phyloP scores from a whole-genome alignment of 2,888 invertebrate species.

The Acanthosepion lycidas region DNA sequence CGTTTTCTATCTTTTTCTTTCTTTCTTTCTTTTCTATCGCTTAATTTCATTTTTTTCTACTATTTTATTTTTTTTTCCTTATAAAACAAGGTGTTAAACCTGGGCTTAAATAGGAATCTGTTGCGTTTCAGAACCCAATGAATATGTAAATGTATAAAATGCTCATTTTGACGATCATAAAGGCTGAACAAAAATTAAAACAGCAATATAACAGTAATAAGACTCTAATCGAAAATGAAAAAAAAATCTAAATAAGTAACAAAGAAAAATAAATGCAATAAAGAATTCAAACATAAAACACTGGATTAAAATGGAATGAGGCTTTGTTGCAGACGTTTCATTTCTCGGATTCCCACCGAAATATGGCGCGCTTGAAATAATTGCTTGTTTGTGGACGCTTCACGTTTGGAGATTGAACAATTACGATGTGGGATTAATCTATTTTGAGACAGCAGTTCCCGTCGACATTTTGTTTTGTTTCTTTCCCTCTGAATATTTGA shows the following conservation, averaged over 20 bases:
- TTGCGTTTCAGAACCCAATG: not conserved
- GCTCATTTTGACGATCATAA: not conserved
- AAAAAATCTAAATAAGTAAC: not conserved
- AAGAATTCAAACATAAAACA: not conserved
- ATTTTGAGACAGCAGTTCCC: slow-evolving; percentile 33
- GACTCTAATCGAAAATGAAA: not conserved
- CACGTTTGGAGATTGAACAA: not conserved
- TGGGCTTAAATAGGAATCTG: slow-evolving; percentile 11
- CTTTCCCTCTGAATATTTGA: not conserved
- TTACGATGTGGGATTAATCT: slow-evolving; percentile 23
- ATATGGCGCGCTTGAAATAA: slow-evolving; percentile 24
- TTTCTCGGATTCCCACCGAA: not conserved
- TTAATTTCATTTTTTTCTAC: not conserved
- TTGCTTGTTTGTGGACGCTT: slow-evolving; percentile 33
- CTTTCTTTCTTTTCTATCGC: not conserved
- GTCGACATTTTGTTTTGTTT: not conserved
- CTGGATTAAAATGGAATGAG: not conserved
- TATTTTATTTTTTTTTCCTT: not conserved
- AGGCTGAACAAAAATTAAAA: not conserved
- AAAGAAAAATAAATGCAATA: not conserved
- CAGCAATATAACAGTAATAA: not conserved
- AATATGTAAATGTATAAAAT: not conserved
- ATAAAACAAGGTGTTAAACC: not conserved
- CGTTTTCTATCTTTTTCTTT: not conserved
- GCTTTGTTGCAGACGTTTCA: slow-evolving; percentile 15